Conservation (phyloP, 2,113 vertebrate genomes). For the Istiophorus platypterus region DNA sequence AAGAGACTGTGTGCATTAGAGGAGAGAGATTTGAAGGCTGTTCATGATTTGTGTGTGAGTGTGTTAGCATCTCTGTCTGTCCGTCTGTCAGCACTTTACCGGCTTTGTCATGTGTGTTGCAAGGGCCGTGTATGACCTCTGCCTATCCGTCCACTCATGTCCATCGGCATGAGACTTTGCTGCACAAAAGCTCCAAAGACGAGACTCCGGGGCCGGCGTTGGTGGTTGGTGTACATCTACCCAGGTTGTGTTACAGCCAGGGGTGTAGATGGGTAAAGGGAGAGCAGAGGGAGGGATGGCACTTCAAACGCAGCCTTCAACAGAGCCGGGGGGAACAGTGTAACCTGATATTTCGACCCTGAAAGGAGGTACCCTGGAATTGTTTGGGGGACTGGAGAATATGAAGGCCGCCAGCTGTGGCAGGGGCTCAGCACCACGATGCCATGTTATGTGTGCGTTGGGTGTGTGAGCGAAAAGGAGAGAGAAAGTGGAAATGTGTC, state of each 20-base stretch:
- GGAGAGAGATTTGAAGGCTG: conserved; percentile 18
- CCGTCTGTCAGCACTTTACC: conserved; percentile 42
- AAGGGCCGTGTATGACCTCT: conserved; percentile 37
- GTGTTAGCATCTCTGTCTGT: conserved; percentile 20
- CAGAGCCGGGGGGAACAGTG: conserved; percentile 28
- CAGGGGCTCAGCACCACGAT: neutral
- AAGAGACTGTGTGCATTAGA: neutral
- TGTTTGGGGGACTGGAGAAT: neutral
- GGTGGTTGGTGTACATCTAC: conserved; percentile 65
- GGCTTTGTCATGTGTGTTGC: conserved; percentile 36
- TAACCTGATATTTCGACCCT: conserved; percentile 53
- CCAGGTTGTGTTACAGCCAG: conserved; percentile 67
- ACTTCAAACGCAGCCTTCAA: conserved; percentile 67
- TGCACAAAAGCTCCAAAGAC: conserved; percentile 69
- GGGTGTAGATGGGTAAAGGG: conserved; percentile 51
- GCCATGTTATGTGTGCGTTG: conserved; percentile 7
- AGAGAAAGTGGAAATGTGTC: conserved; percentile 13
- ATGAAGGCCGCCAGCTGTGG: conserved; percentile 34
- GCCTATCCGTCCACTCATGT: conserved; percentile 35
- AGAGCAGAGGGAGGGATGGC: conserved; percentile 47
- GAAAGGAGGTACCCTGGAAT: neutral
- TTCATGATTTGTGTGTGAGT: conserved; percentile 28
- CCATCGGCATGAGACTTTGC: conserved; percentile 41
- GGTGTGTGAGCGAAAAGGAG: neutral
- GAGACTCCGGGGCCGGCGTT: neutral